Evolutionary conservation across 2,797 vertebrate species (phyloP), one percentile per base, ranked within the genome.

Genomic region (Falco berigora): DNA sequence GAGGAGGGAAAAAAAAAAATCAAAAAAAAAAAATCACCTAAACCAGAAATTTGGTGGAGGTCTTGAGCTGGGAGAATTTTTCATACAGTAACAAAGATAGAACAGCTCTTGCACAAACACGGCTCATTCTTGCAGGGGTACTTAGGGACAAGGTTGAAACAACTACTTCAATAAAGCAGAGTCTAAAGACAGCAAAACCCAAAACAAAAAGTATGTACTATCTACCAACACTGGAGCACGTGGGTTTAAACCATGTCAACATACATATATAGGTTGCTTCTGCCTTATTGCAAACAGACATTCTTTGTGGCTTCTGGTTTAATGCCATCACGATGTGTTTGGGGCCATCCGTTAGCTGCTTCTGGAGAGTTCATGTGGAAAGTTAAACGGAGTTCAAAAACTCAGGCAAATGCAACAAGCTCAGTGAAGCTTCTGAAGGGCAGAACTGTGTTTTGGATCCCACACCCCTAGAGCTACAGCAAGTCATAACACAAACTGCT

Each of bases 191-290:
- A 78, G 72, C n/a, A 94, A 72, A 73, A 16, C 8, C 30, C 53
- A 73, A 85, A 5, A 14, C 28, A 63, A 58, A 47, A 78, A 16
- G 17, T 15, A 50, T 0, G 0, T 27, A 14, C 38, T 28, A 1
- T 13, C 13, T 49, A 49, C 49, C 7, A 8, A 10, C 8, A 23
- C 13, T 0, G 2, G n/a, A 83, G 64, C 38, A 74, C 3, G 1
- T 0, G 2, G 30, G 24, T 34, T 74, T n/a, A 56, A 88, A 36
- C 28, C 36, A 36, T 0, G 0, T 32, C 34, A 24, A 5, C 4
- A 3, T 2, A 24, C 4, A 9, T 1, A 14, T 5, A 10, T 0
- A 21, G 68, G 68, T 14, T 44, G 58, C 5, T 86, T 71, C 61
- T 71, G 50, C 72, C 79, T 73, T 49, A 9, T 42, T 87, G 81